Evolutionary conservation across 2,113 vertebrate genomes (phyloP), one percentile per base, ranked within the genome.

Genomic region (Salvator merianae): DNA sequence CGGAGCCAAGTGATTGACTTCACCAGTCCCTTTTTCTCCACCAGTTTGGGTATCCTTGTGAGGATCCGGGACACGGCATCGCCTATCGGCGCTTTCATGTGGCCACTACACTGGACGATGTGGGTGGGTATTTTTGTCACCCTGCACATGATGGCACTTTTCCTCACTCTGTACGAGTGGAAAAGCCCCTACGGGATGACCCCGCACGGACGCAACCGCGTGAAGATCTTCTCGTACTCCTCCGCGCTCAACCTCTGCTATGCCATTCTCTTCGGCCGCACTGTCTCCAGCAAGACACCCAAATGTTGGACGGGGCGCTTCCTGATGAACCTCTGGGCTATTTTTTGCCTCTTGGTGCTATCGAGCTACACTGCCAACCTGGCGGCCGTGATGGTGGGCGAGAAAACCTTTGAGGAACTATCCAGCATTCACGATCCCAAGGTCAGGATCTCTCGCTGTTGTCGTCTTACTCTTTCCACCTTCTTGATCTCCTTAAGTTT

Each of bases 301-400:
- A 99, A 99, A 90, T 99, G 98, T 90, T 98, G 98, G 96, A 98
- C 99, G 0, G 98, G 98, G 0, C 97, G 99, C 32, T 98, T 99
- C 89, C 96, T 99, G 86, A 99, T 99, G 99, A 99, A 99, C 94
- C 97, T 99, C 6, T 99, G 98, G 98, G 98, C 99, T 86, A 98
- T 99, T 87, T 99, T 99, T 95, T 99, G 98, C 93, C 95, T 99
- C 89, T 95, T 99, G n/a, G 98, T 99, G 91, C 97, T 99, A 86
- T 99, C 98, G 90, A 99, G 98, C 94, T 99, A 99, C 94, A 99
- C 98, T 0, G 99, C 99, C 91, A 99, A 99, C 93, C 96, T 99
- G 26, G 99, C 99, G 0, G 98, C 99, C 0, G 98, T 99, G 91
- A 98, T 99, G 98, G 99, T 99, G 0, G 99, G 99, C 16, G 98